Evolutionary conservation across 2,888 invertebrate species (phyloP), one percentile per base, ranked within the genome.

Genomic region (Euphydryas editha): DNA sequence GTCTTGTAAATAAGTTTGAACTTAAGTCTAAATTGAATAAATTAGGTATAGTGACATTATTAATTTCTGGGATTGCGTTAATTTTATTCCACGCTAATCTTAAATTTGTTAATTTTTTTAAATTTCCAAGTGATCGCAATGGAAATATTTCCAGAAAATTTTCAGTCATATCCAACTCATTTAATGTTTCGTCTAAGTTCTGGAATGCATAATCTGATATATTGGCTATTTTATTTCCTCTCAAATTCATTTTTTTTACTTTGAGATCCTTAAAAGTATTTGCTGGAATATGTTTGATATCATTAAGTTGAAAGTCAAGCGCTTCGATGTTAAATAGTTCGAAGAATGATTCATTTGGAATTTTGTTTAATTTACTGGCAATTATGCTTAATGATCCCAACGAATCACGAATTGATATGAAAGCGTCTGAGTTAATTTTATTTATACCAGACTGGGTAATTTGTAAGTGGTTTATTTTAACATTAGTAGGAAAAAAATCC

Each of bases 131-230:
- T 8, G 97, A 95, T 75, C 95, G 92, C 91, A 98, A 95, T 0
- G 98, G 98, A 87, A 98, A 98, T 71, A 93, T 87, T 77, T 95
- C 94, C n/a, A 98, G 89, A 82, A 95, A 96, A 89, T 98, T 98
- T 89, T 98, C 97, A 8, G 97, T 96, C 71, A 98, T 91, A 84
- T 97, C 97, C 73, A 99, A 93, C 84, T 98, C 97, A 65, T 94
- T 95, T 75, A 98, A 93, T 69, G 94, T 94, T 70, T 95, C 94
- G 81, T 97, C 96, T 63, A 97, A 91, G 0, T 96, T 96, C 46
- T 94, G 93, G 84, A 97, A 97, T 56, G 97, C 97, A 86, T 96
- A 95, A 81, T 97, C 97, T 8, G 96, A 96, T 80, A 98, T 95
- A 80, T 95, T 95, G 72, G 94, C 94, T 77, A 98, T 94, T 78